Conservation (phyloP, 2,113 vertebrate genomes). For the Pimephales promelas region DNA sequence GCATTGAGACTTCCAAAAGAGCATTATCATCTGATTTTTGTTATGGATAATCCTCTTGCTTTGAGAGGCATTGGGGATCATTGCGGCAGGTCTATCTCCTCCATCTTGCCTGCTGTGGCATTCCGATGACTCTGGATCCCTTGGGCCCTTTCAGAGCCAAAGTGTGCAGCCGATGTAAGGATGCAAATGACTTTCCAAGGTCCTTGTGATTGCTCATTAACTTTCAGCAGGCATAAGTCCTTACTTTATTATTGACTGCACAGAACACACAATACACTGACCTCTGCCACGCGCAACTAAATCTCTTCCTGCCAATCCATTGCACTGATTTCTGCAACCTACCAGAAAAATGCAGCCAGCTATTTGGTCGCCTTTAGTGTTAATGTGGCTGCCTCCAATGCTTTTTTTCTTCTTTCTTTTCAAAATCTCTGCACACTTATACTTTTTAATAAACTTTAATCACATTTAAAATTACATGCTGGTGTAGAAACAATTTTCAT, state of each 20-base stretch:
- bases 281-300: slow-evolving; percentile 97
- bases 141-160: slow-evolving; percentile 75
- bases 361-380: slow-evolving; percentile 77
- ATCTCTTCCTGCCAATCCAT: slow-evolving; percentile 95
- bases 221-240: slow-evolving; percentile 94
- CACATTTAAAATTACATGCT: too few species aligned
- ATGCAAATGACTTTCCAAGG: slow-evolving; percentile 97
- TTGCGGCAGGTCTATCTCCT: slow-evolving; percentile 28
- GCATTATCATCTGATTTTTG: slow-evolving; percentile 37
- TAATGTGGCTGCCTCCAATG: slow-evolving; percentile 32
- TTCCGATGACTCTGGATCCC: slow-evolving; percentile 68
- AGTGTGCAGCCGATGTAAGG: slow-evolving; percentile 80
- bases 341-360: slow-evolving; percentile 81
- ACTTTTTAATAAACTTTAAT: neutral
- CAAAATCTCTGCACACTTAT: neutral
- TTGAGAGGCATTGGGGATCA: slow-evolving; percentile 18
- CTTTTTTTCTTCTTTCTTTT: neutral
- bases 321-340: slow-evolving; percentile 85
- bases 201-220: slow-evolving; percentile 97
- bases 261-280: slow-evolving; percentile 99
- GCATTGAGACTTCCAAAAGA: slow-evolving; percentile 15
- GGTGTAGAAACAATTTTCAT: too few species aligned
- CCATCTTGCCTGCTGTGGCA: slow-evolving; percentile 39
- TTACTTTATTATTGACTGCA: slow-evolving; percentile 99
- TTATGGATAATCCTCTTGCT: slow-evolving; percentile 28